These are phyloP conservation scores for Idaea biselata DNA, from an alignment of 2,888 invertebrate species.

Conservation along the genomic window DNA sequence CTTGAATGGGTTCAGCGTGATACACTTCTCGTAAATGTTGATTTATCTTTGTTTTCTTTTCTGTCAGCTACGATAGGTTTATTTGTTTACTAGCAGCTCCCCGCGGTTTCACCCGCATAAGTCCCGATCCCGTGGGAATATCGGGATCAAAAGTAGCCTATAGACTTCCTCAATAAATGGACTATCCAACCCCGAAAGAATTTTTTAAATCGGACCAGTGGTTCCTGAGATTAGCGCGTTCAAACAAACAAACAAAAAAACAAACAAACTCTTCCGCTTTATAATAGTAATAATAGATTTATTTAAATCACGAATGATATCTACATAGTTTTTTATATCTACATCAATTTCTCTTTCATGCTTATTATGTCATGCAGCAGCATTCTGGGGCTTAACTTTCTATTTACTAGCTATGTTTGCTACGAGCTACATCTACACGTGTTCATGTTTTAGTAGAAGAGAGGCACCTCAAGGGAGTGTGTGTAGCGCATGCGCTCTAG, in stretches of 20 bases:
- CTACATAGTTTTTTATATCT: background rate
- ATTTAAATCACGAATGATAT: background rate
- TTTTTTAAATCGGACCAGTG: too few relatives aligned
- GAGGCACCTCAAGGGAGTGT: slow-evolving; percentile 50
- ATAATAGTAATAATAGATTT: background rate
- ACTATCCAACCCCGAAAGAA: too few relatives aligned
- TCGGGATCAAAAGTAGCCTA: too few relatives aligned
- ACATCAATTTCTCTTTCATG: background rate
- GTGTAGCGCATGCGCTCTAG: slow-evolving; percentile 71
- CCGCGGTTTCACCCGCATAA: too few relatives aligned
- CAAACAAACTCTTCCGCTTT: too few relatives aligned
- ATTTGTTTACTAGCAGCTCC: background rate
- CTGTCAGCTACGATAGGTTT: background rate
- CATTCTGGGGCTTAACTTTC: background rate
- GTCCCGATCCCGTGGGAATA: too few relatives aligned
- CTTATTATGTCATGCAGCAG: background rate
- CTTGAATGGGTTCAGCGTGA: background rate
- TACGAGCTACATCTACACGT: slow-evolving; percentile 39
- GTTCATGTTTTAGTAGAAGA: slow-evolving; percentile 38
- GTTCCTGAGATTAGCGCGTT: too few relatives aligned
- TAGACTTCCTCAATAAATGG: too few relatives aligned
- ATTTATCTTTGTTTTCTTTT: background rate
- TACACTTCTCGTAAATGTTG: background rate
- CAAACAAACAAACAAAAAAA: too few relatives aligned
- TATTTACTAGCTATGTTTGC: slow-evolving; percentile 41